Base-by-base conservation (phyloP, 2,888 invertebrate genomes). In the Synanthedon tipuliformis region DNA sequence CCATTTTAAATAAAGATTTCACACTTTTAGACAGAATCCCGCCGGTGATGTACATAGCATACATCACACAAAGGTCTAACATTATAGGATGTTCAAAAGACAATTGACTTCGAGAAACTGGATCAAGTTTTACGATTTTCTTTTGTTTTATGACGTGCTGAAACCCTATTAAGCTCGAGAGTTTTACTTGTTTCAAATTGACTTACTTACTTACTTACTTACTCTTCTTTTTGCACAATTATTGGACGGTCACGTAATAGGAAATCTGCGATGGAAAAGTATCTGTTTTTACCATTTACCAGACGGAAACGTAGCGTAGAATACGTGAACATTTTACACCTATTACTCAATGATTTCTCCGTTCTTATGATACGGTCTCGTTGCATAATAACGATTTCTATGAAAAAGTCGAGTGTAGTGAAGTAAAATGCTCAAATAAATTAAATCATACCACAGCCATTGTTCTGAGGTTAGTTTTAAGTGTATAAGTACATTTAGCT, bases 121-220 rank as follows among this genome's bases (percentile, higher is more conserved):
- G 66, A 65, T 64, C 59, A n/a, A 54, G 63, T 67, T 66, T 61
- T 60, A 58, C 58, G 57, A 55, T 61, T 56, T 57, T 61, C 61
- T 56, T 3, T 59, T 51, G 54, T 61, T 68, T 68, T 67, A 66
- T 64, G 62, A 61, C 58, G 61, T 62, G 61, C 57, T 53, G 58
- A 64, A 65, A 58, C 51, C 56, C 52, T 56, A 56, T 62, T 66
- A 64, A 61, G 58, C 55, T 60, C 55, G 41, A 52, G 41, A 52
- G 56, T 57, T 61, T 58, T 61, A 59, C 61, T 60, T 59, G 54
- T 60, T 57, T 48, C 52, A 57, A 57, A 58, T 55, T 48, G 53
- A 56, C 51, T 54, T 56, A 54, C 50, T 45, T 40, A 56, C 51
- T 53, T 56, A 53, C 48, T 45, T n/a, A n/a, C n/a, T n/a, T n/a